Evolutionary conservation across 2,113 vertebrate genomes (phyloP).

Genomic region (Paradisaea rubra): DNA sequence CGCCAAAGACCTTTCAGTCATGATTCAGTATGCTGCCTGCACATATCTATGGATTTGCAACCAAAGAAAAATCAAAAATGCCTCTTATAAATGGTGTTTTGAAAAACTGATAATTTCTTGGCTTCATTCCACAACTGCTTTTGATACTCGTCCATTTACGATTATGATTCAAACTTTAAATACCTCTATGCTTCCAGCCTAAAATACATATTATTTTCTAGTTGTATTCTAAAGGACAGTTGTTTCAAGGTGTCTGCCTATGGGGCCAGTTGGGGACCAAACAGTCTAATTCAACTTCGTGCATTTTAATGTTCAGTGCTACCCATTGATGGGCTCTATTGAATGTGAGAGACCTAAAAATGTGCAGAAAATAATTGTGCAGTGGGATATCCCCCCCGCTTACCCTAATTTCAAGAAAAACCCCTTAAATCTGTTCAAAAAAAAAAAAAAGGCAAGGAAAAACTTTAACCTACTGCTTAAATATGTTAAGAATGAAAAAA

Average conservation of each 20-base stretch:
- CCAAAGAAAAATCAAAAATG: background rate
- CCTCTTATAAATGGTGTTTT: slow-evolving; percentile 9
- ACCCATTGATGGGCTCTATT: background rate
- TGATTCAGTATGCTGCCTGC: background rate
- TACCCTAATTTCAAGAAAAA: background rate
- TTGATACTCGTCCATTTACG: background rate
- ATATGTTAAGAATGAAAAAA: background rate
- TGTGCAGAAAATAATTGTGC: background rate
- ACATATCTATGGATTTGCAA: background rate
- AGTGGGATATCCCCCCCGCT: background rate
- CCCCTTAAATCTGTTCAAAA: background rate
- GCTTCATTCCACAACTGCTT: slow-evolving; percentile 31
- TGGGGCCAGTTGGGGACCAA: background rate
- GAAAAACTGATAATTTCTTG: slow-evolving; percentile 49
- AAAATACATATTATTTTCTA: background rate
- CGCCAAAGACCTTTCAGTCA: background rate
- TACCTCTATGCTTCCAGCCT: background rate
- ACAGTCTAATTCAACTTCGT: background rate
- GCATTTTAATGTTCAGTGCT: background rate
- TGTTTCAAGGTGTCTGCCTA: background rate
- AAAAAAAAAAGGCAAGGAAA: background rate
- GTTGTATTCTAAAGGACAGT: background rate
- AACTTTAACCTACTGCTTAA: background rate
- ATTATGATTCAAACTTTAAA: background rate
- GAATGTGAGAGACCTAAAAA: background rate